Conservation (phyloP, 2,888 invertebrate genomes). For the Drosophila leonis region DNA sequence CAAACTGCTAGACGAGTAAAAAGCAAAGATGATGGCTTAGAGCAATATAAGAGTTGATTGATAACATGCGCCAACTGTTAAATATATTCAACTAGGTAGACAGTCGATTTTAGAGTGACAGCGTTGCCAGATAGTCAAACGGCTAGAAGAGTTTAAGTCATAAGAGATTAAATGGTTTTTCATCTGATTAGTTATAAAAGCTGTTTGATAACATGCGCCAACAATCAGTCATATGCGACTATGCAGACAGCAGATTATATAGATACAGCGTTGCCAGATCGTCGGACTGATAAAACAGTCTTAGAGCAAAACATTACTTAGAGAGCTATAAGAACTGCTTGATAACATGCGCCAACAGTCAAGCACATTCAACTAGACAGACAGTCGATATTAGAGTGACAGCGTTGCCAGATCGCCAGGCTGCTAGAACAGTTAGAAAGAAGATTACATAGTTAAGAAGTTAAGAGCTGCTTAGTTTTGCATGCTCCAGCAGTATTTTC, state of each 20-base stretch:
- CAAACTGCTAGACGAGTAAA: too few species aligned
- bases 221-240: background rate
- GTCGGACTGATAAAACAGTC: background rate
- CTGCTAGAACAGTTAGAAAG: background rate
- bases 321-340: background rate
- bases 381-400: background rate
- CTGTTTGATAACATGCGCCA: background rate
- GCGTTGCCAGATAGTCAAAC: constrained; percentile 1
- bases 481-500: constrained; percentile 30
- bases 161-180: background rate
- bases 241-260: background rate
- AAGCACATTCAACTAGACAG: background rate
- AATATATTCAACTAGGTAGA: background rate
- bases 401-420: background rate
- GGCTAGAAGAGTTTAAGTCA: background rate
- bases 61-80: background rate
- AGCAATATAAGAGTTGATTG: too few species aligned
- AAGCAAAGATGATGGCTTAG: too few species aligned
- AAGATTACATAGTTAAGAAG: background rate
- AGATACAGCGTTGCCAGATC: background rate
- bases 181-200: background rate
- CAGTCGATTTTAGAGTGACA: background rate
- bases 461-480: background rate
- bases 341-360: background rate
- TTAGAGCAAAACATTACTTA: background rate